These are phyloP conservation scores for Caenorhabditis sp. DNA, from an alignment of 2,888 invertebrate species.

Conservation along the genomic window DNA sequence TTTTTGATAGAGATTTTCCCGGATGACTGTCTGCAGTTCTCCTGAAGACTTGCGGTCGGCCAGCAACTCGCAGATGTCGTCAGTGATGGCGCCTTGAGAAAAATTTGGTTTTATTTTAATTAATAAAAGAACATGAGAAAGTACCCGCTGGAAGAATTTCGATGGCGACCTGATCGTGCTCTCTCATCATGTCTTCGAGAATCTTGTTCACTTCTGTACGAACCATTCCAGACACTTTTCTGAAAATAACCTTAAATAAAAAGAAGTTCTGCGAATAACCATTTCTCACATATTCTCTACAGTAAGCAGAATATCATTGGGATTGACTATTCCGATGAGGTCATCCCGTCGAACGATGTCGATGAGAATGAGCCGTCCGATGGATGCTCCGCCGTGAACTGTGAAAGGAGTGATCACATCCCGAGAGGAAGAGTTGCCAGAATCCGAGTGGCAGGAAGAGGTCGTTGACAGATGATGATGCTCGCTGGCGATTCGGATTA, in stretches of 20 bases:
- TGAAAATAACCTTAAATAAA: too few species aligned
- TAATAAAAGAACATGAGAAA: too few species aligned
- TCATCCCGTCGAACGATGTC: constrained; percentile 63
- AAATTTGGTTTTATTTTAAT: too few species aligned
- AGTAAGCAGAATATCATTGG: constrained; percentile 59
- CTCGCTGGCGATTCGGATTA: constrained; percentile 52
- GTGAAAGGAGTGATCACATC: constrained; percentile 43
- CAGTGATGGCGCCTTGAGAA: constrained; percentile 64
- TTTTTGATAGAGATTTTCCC: constrained; percentile 84
- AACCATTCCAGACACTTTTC: constrained; percentile 65
- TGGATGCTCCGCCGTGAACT: constrained; percentile 63
- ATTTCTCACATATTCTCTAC: constrained; percentile 61
- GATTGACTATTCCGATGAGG: constrained; percentile 62
- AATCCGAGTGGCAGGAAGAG: constrained; percentile 52
- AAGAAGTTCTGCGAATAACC: background rate
- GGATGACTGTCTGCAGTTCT: constrained; percentile 84
- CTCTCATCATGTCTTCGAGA: constrained; percentile 57
- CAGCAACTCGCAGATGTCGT: constrained; percentile 71
- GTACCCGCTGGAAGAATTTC: constrained; percentile 67
- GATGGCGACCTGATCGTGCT: constrained; percentile 63
- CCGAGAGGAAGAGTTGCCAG: constrained; percentile 42
- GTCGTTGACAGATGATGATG: constrained; percentile 43
- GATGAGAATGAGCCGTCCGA: constrained; percentile 57
- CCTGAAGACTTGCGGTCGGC: constrained; percentile 62
- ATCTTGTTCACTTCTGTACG: constrained; percentile 59